A percentile compares a stretch with the other conserved stretches of the same genome.
These are phyloP conservation scores for Pyxicephalus adspersus DNA, from an alignment of 2,113 vertebrate species.

Conservation along the genomic window DNA sequence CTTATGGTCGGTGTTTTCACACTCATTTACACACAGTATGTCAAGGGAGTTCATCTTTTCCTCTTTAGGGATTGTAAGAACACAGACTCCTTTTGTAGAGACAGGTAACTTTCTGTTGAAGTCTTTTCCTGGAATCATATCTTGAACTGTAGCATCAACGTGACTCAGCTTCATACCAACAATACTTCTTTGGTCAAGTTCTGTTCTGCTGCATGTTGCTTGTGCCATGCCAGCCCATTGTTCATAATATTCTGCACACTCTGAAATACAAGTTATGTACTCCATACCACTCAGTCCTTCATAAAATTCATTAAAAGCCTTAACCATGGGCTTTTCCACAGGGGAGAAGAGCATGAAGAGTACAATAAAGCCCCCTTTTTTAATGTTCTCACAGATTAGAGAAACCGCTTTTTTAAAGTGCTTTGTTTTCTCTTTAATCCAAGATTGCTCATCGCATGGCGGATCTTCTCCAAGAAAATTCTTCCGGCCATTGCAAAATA, in stretches of 20 bases:
- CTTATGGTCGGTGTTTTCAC: slow-evolving; percentile 64
- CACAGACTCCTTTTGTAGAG: slow-evolving; percentile 68
- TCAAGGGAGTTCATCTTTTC: slow-evolving; percentile 76
- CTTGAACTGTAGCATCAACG: slow-evolving; percentile 72
- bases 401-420: slow-evolving; percentile 71
- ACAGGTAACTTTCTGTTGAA: slow-evolving; percentile 68
- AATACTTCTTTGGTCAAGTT: slow-evolving; percentile 68
- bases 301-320: slow-evolving; percentile 81
- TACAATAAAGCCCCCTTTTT: slow-evolving; percentile 72
- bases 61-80: slow-evolving; percentile 69
- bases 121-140: slow-evolving; percentile 60
- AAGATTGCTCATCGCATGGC: slow-evolving; percentile 76
- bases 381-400: slow-evolving; percentile 76
- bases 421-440: slow-evolving; percentile 77
- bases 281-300: slow-evolving; percentile 78
- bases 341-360: slow-evolving; percentile 76
- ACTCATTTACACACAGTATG: slow-evolving; percentile 76
- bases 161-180: slow-evolving; percentile 82
- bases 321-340: slow-evolving; percentile 75
- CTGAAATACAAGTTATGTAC: slow-evolving; percentile 78
- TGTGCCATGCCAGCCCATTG: slow-evolving; percentile 75
- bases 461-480: slow-evolving; percentile 73
- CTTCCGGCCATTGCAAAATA: slow-evolving; percentile 82
- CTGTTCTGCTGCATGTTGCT: slow-evolving; percentile 66
- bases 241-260: slow-evolving; percentile 68